A percentile compares a stretch with the other conserved stretches of the same genome.
phyloP scores from a whole-genome alignment of 2,888 invertebrate genomes.

The Eulithis testata region DNA sequence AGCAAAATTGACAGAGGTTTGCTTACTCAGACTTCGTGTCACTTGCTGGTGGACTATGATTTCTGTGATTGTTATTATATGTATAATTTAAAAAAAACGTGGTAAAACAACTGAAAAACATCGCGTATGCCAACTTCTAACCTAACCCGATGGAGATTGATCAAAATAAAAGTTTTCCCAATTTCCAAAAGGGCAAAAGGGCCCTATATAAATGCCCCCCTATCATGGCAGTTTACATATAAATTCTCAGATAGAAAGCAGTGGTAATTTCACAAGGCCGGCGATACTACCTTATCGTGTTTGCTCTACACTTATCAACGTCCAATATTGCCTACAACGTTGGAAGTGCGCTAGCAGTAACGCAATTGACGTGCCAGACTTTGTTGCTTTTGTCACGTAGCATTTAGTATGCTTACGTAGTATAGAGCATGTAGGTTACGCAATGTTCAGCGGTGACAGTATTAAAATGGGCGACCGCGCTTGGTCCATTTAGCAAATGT shows the following conservation, averaged over 20 bases:
- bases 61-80: too few relatives aligned
- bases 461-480: neutral
- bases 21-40: too few relatives aligned
- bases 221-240: conserved; percentile 28
- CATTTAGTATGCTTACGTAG: neutral
- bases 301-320: conserved; percentile 60
- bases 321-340: conserved; percentile 40
- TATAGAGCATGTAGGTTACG: neutral
- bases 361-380: conserved; percentile 4
- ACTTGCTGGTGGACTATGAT: too few relatives aligned
- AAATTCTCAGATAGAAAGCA: conserved; percentile 28
- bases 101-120: too few relatives aligned
- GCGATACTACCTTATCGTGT: conserved; percentile 58
- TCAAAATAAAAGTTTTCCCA: neutral
- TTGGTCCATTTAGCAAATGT: too few relatives aligned
- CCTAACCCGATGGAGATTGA: neutral
- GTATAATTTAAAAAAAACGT: too few relatives aligned
- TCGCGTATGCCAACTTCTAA: neutral
- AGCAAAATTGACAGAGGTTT: neutral
- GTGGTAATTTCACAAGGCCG: conserved; percentile 37
- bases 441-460: neutral
- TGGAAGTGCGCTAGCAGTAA: conserved; percentile 29
- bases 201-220: conserved; percentile 23
- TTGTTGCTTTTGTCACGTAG: conserved; percentile 7
- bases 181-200: conserved; percentile 17